phyloP scores from a whole-genome alignment of 2,888 invertebrate species.

The Caenorhabditis macrosperma region DNA sequence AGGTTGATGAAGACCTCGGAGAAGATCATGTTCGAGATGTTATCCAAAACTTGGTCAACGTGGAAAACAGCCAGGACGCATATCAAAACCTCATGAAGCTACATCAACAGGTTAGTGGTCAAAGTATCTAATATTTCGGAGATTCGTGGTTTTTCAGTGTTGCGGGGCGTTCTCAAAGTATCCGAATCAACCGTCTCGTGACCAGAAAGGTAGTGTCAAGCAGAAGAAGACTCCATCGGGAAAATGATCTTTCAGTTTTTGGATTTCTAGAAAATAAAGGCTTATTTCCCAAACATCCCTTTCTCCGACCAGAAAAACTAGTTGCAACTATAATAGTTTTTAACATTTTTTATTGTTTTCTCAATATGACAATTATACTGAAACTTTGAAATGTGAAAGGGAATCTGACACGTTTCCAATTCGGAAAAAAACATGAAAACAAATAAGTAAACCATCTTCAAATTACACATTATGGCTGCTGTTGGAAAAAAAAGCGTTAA shows the following conservation, averaged over 20 bases:
- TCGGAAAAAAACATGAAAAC: background rate
- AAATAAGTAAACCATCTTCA: background rate
- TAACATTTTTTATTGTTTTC: background rate
- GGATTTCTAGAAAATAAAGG: background rate
- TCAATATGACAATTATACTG: background rate
- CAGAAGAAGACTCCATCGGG: background rate
- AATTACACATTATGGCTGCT: background rate
- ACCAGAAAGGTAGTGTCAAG: background rate
- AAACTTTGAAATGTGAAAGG: background rate
- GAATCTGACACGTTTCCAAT: background rate
- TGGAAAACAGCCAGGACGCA: constrained; percentile 23
- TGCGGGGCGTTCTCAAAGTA: constrained; percentile 22
- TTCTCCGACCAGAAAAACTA: no score
- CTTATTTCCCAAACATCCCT: no score
- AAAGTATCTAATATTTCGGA: background rate
- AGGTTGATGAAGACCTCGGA: constrained; percentile 44
- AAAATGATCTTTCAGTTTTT: background rate
- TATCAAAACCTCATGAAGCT: constrained; percentile 24
- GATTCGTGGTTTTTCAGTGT: constrained; percentile 20
- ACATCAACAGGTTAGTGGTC: constrained; percentile 25
- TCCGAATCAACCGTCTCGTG: background rate
- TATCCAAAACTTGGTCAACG: constrained; percentile 27
- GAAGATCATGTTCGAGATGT: constrained; percentile 30
- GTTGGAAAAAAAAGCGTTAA: background rate
- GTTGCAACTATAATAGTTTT: no score